These are phyloP conservation scores for Sebastes flavidus DNA, from an alignment of 2,797 vertebrate genomes.

Conservation along the genomic window DNA sequence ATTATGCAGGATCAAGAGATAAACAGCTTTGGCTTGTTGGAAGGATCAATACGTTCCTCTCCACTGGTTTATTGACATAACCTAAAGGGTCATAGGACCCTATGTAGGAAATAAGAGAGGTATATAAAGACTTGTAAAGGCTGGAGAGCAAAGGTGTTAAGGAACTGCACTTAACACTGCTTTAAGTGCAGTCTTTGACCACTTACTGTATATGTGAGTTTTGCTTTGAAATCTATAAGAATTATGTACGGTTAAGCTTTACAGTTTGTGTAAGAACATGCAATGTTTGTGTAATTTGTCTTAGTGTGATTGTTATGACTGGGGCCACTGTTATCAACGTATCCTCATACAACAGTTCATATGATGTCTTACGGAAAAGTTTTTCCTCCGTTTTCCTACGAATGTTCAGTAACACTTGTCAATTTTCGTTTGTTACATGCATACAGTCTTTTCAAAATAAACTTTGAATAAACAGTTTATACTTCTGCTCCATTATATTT, in stretches of 20 bases:
- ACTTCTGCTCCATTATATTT: background rate
- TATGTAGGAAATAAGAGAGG: conserved; percentile 1
- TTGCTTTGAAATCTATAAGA: background rate
- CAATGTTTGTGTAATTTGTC: background rate
- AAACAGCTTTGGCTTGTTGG: background rate
- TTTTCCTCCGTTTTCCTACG: no score
- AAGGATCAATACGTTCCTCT: conserved; percentile 50
- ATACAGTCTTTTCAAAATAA: no score
- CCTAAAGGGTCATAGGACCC: background rate
- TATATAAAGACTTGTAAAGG: conserved; percentile 6
- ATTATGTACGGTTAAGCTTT: background rate
- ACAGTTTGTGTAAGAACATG: background rate
- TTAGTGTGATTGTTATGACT: background rate
- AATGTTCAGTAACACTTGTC: no score
- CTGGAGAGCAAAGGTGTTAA: conserved; percentile 31
- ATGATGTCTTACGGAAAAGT: no score
- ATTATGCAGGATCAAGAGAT: conserved; percentile 11
- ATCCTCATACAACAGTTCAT: no score
- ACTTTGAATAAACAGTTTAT: background rate
- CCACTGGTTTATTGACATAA: conserved; percentile 46
- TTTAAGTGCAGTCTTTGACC: background rate
- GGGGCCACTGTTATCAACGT: background rate
- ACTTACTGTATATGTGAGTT: background rate
- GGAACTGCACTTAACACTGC: background rate
- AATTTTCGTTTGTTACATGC: no score